Evolutionary conservation across 2,113 vertebrate genomes (phyloP), one percentile per base, ranked within the genome.

Genomic region (Vanacampus margaritifer): DNA sequence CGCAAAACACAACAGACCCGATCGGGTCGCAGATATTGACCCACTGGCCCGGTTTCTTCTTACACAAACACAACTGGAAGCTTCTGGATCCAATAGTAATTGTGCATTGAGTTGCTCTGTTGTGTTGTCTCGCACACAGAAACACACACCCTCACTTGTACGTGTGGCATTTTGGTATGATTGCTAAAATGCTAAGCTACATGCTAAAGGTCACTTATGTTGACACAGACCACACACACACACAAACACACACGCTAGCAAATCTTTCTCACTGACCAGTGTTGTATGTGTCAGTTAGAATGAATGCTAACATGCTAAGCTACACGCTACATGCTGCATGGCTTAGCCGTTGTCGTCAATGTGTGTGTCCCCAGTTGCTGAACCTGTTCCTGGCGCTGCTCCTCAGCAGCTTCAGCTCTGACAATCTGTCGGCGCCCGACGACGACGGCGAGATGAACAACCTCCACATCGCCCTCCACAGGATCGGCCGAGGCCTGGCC

Each of bases 401-500:
- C 78, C 92, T 99, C 71, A 98, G 97, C 86, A 98, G 95, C 2
- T 99, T 99, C 91, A 98, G 97, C 0, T 94, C 95, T 0, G 97
- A 99, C 88, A 98, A 98, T 91, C 93, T 99, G 3, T 94, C 95
- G 0, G 92, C 95, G 7, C 94, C 96, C 0, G 97, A 98, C 0
- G 97, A 98, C 9, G 97, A 98, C 0, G 96, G 96, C 0, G 97
- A 98, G 88, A 91, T 98, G 95, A 98, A 98, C 91, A 99, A 99
- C 85, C 91, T 98, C 24, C 97, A 98, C 53, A 93, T 98, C 7
- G 97, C 97, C 6, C 91, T 99, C 72, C 95, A 94, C 62, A 89
- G 97, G 36, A 96, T 99, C 87, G 91, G 94, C 65, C 82, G 91
- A 0, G 96, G 94, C 14, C 89, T 95, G n/a, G 80, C 67, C 61